Evolutionary conservation across 2,888 invertebrate species (phyloP).

Genomic region (Papilio elwesi): DNA sequence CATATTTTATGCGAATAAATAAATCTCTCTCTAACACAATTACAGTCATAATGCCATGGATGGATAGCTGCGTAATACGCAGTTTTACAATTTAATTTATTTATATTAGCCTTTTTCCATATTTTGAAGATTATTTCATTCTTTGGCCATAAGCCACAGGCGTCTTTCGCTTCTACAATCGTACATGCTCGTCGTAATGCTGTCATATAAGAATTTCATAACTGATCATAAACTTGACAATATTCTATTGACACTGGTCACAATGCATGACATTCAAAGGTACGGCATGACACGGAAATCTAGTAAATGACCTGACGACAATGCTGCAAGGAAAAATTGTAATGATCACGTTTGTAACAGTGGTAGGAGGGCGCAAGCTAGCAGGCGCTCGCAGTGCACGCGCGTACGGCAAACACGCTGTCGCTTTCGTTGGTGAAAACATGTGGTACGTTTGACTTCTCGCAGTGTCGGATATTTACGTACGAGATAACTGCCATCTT

Average conservation of each 20-base stretch:
- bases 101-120: too few relatives aligned
- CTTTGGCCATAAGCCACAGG: too few relatives aligned
- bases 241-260: not conserved
- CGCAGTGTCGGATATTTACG: slow-evolving; percentile 2
- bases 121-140: too few relatives aligned
- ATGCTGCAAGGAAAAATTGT: slow-evolving; percentile 14
- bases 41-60: too few relatives aligned
- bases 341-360: not conserved
- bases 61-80: too few relatives aligned
- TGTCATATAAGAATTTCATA: not conserved
- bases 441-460: slow-evolving; percentile 18
- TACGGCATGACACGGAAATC: slow-evolving; percentile 25
- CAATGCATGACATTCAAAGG: slow-evolving; percentile 6
- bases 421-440: slow-evolving; percentile 31
- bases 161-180: not conserved
- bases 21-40: too few relatives aligned
- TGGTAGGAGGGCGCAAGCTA: slow-evolving; percentile 15
- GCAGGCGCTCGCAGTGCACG: slow-evolving; percentile 19
- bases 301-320: slow-evolving; percentile 14
- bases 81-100: too few relatives aligned
- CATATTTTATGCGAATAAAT: too few relatives aligned
- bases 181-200: not conserved
- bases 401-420: slow-evolving; percentile 17
- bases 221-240: not conserved
- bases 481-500: not conserved